Evolutionary conservation across 2,113 vertebrate species (phyloP).

Genomic region (Muntiacus muntjak): DNA sequence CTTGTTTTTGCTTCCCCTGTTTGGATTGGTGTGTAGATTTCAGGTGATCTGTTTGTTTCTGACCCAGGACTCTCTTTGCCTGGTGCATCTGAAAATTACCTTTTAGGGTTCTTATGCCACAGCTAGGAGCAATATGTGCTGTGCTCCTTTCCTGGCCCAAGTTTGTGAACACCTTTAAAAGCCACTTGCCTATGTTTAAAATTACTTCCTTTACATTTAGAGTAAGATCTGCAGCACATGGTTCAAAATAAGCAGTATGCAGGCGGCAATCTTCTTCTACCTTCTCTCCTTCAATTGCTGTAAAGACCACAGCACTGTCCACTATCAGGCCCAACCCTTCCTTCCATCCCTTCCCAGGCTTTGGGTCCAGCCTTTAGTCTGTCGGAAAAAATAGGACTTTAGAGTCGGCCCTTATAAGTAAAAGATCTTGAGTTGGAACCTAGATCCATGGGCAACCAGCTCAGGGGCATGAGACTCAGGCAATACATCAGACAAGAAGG

Average conservation of each 20-base stretch:
- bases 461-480: background rate
- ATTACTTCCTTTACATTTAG: background rate
- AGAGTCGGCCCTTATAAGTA: background rate
- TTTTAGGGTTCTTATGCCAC: background rate
- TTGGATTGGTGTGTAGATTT: background rate
- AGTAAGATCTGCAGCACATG: background rate
- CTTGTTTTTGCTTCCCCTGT: background rate
- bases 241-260: background rate
- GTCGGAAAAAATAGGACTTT: background rate
- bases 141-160: background rate
- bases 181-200: background rate
- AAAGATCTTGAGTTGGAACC: background rate
- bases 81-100: background rate
- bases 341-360: background rate
- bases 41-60: background rate
- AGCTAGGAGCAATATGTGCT: background rate
- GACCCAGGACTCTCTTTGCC: background rate
- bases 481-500: background rate
- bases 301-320: background rate
- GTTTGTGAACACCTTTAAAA: background rate
- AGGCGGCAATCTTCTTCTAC: background rate
- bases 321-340: fast-evolving
- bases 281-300: background rate
- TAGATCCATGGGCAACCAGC: background rate
- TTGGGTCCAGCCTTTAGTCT: background rate